A percentile compares a stretch with the other conserved stretches of the same genome.
These are phyloP conservation scores for Oscheius sp. DNA, from an alignment of 1,140 invertebrate genomes.

Conservation along the genomic window DNA sequence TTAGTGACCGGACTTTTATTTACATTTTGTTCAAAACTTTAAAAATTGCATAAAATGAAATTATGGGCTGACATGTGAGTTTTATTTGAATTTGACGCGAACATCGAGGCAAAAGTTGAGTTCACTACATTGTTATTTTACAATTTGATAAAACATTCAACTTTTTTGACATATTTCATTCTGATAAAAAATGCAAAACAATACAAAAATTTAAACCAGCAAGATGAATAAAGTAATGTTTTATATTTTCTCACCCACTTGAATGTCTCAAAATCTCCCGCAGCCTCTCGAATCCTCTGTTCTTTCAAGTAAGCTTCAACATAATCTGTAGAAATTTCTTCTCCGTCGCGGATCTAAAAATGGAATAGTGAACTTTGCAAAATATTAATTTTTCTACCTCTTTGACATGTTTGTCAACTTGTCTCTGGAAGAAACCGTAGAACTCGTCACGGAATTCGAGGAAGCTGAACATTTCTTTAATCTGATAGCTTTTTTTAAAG, in stretches of 20 bases:
- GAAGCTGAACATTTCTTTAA: not conserved
- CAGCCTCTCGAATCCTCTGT: constrained; percentile 11
- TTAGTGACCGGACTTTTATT: too few relatives aligned
- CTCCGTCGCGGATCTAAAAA: constrained; percentile 15
- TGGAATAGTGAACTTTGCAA: not conserved
- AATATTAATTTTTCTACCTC: not conserved
- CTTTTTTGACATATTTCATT: not conserved
- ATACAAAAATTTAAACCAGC: constrained; percentile 15
- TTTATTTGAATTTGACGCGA: too few relatives aligned
- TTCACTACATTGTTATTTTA: not conserved
- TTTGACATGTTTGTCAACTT: not conserved
- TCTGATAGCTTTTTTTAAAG: not conserved
- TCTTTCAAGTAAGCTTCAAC: constrained; percentile 36
- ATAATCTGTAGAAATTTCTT: constrained; percentile 27
- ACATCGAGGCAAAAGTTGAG: too few relatives aligned
- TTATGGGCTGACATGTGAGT: too few relatives aligned
- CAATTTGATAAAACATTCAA: not conserved
- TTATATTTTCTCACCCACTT: constrained; percentile 5
- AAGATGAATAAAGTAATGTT: constrained; percentile 30
- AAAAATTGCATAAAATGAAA: too few relatives aligned
- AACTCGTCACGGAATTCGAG: constrained; percentile 11
- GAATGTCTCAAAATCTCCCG: constrained; percentile 18
- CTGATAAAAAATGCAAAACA: constrained; percentile 12
- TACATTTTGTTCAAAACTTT: too few relatives aligned
- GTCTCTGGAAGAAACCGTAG: constrained; percentile 8